These are phyloP conservation scores for Nebria ingens DNA, from an alignment of 1,140 invertebrate species.

Conservation along the genomic window DNA sequence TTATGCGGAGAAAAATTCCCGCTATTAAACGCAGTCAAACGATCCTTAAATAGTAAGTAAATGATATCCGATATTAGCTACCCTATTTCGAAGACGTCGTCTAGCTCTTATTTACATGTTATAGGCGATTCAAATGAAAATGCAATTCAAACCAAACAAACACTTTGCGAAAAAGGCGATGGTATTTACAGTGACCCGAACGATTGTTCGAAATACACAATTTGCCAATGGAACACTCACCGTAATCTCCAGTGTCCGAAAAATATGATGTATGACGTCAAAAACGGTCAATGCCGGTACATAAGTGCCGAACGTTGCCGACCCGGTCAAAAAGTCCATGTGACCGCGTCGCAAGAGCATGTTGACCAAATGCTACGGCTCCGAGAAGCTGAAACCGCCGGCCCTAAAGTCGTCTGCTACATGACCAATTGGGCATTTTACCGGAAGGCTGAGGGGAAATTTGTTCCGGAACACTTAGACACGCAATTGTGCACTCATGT, in stretches of 20 bases:
- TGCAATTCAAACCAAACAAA: conserved; percentile 21
- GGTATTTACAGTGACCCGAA: conserved; percentile 47
- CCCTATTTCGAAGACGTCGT: conserved; percentile 2
- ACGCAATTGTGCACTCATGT: conserved; percentile 73
- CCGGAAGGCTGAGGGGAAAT: conserved; percentile 68
- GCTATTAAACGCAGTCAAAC: conserved; percentile 45
- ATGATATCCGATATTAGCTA: conserved; percentile 10
- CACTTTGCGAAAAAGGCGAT: conserved; percentile 17
- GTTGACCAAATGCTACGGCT: neutral
- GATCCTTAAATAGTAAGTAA: conserved; percentile 41
- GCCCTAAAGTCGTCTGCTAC: conserved; percentile 62
- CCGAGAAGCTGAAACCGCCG: neutral
- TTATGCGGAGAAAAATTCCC: conserved; percentile 56
- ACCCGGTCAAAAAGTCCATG: conserved; percentile 26
- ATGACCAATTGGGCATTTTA: conserved; percentile 83
- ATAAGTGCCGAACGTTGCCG: conserved; percentile 22
- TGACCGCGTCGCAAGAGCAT: conserved; percentile 17
- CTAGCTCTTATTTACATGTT: neutral
- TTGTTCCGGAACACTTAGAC: conserved; percentile 76
- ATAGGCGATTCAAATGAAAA: neutral
- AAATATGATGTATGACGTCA: conserved; percentile 41
- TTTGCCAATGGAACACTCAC: conserved; percentile 50
- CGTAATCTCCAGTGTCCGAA: conserved; percentile 43
- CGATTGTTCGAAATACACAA: conserved; percentile 55
- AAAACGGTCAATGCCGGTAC: conserved; percentile 41